Evolutionary conservation across 2,113 vertebrate genomes (phyloP).

Genomic region (Salvelinus alpinus): DNA sequence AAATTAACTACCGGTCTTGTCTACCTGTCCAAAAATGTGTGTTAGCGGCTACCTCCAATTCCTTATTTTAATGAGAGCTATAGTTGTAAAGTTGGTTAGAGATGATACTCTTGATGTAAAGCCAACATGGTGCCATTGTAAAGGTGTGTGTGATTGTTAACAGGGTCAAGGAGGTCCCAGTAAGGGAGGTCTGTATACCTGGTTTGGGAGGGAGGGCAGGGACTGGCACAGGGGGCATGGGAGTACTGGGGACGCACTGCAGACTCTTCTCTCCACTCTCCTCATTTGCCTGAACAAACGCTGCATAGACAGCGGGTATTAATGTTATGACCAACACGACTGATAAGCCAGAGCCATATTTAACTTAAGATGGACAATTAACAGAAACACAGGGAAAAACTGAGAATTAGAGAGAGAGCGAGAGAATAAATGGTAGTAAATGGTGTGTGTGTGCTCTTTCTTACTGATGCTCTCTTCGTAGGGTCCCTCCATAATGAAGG

Average conservation of each 20-base stretch:
- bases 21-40: too few relatives aligned
- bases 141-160: constrained; percentile 1
- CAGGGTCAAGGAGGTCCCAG: not conserved
- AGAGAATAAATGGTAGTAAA: not conserved
- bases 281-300: constrained; percentile 59
- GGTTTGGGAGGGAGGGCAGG: constrained; percentile 34
- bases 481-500: constrained; percentile 68
- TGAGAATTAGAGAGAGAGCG: not conserved
- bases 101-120: too few relatives aligned
- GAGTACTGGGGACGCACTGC: not conserved
- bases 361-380: not conserved
- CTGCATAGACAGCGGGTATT: constrained; percentile 52
- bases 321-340: constrained; percentile 1
- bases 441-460: constrained; percentile 8
- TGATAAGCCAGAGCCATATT: not conserved
- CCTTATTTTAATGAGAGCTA: too few relatives aligned
- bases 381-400: not conserved
- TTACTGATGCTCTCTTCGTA: constrained; percentile 80
- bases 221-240: not conserved
- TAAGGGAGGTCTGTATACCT: constrained; percentile 48
- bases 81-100: too few relatives aligned
- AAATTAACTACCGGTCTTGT: too few relatives aligned
- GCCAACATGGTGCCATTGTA: too few relatives aligned
- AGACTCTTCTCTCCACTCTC: constrained; percentile 76
- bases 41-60: too few relatives aligned